Conservation (phyloP, 2,888 invertebrate species). For the Drosophila subquinaria region DNA sequence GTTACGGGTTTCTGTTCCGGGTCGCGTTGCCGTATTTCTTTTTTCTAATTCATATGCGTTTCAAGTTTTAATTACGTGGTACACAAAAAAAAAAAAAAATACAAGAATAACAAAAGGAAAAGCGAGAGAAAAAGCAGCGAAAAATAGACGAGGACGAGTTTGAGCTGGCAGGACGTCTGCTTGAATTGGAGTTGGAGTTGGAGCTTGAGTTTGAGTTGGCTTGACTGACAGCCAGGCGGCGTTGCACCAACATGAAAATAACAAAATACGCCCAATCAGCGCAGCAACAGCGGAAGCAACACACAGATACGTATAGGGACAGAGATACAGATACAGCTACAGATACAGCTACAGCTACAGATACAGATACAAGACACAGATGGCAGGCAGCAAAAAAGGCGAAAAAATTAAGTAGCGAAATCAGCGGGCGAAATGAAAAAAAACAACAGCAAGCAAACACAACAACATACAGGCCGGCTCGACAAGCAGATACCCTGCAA, state of each 20-base stretch:
- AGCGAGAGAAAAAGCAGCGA: conserved; percentile 19
- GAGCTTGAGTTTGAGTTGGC: neutral
- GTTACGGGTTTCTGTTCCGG: conserved; percentile 53
- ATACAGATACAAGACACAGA: conserved; percentile 39
- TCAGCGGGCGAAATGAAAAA: conserved; percentile 69
- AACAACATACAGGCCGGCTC: neutral
- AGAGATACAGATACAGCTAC: conserved; percentile 28
- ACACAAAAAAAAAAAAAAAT: conserved; percentile 17
- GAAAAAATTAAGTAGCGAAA: conserved; percentile 80
- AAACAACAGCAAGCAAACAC: conserved; percentile 28
- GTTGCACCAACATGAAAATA: conserved; percentile 74
- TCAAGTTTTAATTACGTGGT: conserved; percentile 85
- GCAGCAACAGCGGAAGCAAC: conserved; percentile 67
- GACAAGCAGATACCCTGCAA: conserved; percentile 14
- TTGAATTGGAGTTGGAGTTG: conserved; percentile 31
- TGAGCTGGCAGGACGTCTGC: conserved; percentile 50
- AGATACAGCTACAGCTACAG: conserved; percentile 34
- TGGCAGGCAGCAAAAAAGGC: conserved; percentile 35
- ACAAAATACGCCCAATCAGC: conserved; percentile 82
- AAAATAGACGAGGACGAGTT: conserved; percentile 31
- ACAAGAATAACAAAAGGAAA: conserved; percentile 32
- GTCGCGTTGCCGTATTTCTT: conserved; percentile 64
- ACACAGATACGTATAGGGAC: conserved; percentile 29
- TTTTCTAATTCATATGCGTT: conserved; percentile 84
- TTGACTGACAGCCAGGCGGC: conserved; percentile 72